phyloP scores from a whole-genome alignment of 1,140 invertebrate species.

The Lysiphlebus fabarum region DNA sequence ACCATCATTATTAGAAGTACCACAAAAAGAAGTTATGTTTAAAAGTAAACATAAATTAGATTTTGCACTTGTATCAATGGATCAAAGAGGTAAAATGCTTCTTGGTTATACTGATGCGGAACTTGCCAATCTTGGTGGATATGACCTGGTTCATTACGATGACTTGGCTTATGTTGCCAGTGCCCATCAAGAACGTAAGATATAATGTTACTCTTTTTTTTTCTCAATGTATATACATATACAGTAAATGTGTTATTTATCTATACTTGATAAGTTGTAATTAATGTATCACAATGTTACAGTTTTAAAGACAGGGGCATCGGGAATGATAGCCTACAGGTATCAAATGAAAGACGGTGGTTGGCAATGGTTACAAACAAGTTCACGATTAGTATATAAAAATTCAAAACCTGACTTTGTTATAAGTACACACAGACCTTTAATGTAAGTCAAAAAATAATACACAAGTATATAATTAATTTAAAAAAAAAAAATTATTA shows the following conservation, averaged over 20 bases:
- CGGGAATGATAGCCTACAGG: conserved; percentile 96
- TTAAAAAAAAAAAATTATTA: neutral
- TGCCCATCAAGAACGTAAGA: conserved; percentile 97
- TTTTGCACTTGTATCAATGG: conserved; percentile 93
- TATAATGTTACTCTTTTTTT: neutral
- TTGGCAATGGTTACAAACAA: conserved; percentile 98
- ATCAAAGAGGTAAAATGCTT: conserved; percentile 92
- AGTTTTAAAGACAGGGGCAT: conserved; percentile 98
- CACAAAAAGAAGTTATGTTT: conserved; percentile 95
- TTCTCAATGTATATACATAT: conserved; percentile 13
- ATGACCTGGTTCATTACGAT: conserved; percentile 95
- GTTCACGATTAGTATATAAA: conserved; percentile 95
- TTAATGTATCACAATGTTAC: conserved; percentile 40
- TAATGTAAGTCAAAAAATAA: conserved; percentile 74
- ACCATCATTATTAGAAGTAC: conserved; percentile 81
- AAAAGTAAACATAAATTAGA: conserved; percentile 99
- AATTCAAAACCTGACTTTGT: conserved; percentile 99
- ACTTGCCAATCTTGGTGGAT: conserved; percentile 87
- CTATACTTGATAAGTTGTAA: no score
- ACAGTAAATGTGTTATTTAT: neutral
- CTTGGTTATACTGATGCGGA: conserved; percentile 92
- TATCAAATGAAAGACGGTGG: conserved; percentile 89
- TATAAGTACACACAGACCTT: conserved; percentile 93
- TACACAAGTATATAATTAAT: neutral
- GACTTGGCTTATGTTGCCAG: conserved; percentile 96